These are phyloP conservation scores for Procambarus virginalis DNA, from an alignment of 1,140 invertebrate species.

Conservation along the genomic window DNA sequence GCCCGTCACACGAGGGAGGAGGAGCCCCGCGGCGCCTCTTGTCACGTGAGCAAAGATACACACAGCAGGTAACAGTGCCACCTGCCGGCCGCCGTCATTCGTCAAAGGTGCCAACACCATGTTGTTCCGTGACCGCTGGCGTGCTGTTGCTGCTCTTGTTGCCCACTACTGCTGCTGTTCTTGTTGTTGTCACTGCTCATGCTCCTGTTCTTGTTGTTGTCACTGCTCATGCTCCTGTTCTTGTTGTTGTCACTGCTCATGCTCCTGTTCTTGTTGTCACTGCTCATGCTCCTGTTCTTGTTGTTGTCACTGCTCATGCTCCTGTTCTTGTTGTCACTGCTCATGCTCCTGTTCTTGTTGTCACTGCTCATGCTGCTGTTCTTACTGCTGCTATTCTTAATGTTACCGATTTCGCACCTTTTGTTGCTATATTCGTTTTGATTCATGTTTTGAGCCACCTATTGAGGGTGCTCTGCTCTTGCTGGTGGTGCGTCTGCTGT, in stretches of 20 bases:
- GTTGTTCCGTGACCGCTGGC: not conserved
- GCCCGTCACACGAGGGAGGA: not conserved
- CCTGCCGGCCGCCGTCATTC: slow-evolving; percentile 15
- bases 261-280: not conserved
- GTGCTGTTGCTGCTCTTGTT: not conserved
- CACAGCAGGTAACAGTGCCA: not conserved
- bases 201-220: not conserved
- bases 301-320: not conserved
- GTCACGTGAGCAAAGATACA: slow-evolving; percentile 28
- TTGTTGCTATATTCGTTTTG: too few relatives aligned
- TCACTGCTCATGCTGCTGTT: too few relatives aligned
- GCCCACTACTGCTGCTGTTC: not conserved
- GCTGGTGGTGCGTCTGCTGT: too few relatives aligned
- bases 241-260: not conserved
- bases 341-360: too few relatives aligned
- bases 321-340: not conserved
- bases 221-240: not conserved
- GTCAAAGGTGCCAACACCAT: slow-evolving; percentile 14
- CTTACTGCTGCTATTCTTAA: too few relatives aligned
- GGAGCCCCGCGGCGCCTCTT: not conserved
- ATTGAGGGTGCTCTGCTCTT: too few relatives aligned
- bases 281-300: not conserved
- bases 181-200: not conserved
- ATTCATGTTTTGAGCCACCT: too few relatives aligned
- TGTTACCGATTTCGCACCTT: too few relatives aligned